Evolutionary conservation across 2,888 invertebrate species (phyloP), one percentile per base, ranked within the genome.

Genomic region (Cephus pygmeus): DNA sequence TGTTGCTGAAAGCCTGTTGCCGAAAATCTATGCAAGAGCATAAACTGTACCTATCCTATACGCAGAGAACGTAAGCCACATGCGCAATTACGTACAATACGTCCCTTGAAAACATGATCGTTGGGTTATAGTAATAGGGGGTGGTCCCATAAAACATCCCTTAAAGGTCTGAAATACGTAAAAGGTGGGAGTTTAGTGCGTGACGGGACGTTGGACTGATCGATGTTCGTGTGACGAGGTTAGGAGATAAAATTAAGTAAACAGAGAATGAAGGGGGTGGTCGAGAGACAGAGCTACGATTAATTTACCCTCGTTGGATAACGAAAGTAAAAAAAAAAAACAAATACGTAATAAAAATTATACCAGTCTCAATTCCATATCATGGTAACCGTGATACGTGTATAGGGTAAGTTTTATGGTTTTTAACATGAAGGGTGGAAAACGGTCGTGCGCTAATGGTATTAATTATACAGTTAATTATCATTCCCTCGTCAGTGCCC

Each of bases 401-500:
- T 23, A 56, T 9, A 9, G 23, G 56, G 23, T 23, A 56, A 23
- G 23, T 56, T 56, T 56, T 56, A 56, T 56, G 56, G 56, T 56
- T 56, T 56, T 56, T 56, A 23, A 56, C 56, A 56, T 23, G 56
- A 56, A 56, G 56, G 56, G 56, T 56, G 56, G 23, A 56, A 56
- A 76, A 74, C 79, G 74, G 30, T 12, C 74, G 40, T 69, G 69
- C 23, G 35, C 73, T 76, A 76, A 76, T 86, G 86, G 86, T 87
- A 90, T 90, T 89, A 89, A 90, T 90, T 89, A 90, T 89, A 87
- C 86, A 88, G 85, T 87, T 88, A 88, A 90, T 90, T 88, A 89
- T 86, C 87, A 86, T 85, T 85, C 85, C 84, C 80, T 79, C 77
- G 77, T 81, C 79, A 73, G 78, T 74, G 75, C 77, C 79, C 81